Conservation (phyloP, 1,140 invertebrate genomes). For the Dinoponera quadriceps region DNA sequence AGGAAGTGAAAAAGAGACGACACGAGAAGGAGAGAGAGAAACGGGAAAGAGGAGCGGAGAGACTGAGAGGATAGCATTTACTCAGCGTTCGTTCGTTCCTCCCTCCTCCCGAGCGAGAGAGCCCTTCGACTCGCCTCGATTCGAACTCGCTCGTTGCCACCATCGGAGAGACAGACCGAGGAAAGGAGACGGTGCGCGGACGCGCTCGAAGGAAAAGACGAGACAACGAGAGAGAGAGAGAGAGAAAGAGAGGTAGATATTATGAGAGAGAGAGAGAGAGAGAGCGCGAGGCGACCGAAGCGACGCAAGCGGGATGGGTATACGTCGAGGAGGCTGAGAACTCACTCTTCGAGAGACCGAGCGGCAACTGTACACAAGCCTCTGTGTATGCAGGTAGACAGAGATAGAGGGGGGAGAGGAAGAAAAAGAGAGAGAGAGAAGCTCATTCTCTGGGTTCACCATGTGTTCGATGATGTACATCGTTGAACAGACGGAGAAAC, state of each 20-base stretch:
- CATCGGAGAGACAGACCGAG: constrained; percentile 45
- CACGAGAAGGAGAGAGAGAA: constrained; percentile 68
- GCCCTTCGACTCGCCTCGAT: constrained; percentile 69
- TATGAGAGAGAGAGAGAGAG: constrained; percentile 11
- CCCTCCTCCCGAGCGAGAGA: constrained; percentile 57
- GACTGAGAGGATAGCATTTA: constrained; percentile 70
- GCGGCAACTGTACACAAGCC: constrained; percentile 43
- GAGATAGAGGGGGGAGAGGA: background rate
- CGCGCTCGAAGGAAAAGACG: constrained; percentile 47
- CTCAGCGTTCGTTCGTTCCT: constrained; percentile 72
- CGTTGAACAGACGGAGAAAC: constrained; percentile 26
- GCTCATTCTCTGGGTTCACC: constrained; percentile 49
- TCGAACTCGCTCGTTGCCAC: constrained; percentile 72
- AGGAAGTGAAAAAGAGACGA: constrained; percentile 75
- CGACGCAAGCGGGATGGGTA: background rate
- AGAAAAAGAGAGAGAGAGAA: constrained; percentile 18
- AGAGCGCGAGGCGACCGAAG: constrained; percentile 16
- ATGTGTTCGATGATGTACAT: constrained; percentile 59
- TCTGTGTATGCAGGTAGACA: constrained; percentile 53
- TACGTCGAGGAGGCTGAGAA: constrained; percentile 72
- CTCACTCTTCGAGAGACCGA: constrained; percentile 66
- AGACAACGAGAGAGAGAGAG: constrained; percentile 41
- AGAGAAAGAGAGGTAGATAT: constrained; percentile 31
- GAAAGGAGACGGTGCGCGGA: constrained; percentile 43
- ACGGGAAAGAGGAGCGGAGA: constrained; percentile 41